phyloP scores from a whole-genome alignment of 2,888 invertebrate species.

The Watsonalla binaria region DNA sequence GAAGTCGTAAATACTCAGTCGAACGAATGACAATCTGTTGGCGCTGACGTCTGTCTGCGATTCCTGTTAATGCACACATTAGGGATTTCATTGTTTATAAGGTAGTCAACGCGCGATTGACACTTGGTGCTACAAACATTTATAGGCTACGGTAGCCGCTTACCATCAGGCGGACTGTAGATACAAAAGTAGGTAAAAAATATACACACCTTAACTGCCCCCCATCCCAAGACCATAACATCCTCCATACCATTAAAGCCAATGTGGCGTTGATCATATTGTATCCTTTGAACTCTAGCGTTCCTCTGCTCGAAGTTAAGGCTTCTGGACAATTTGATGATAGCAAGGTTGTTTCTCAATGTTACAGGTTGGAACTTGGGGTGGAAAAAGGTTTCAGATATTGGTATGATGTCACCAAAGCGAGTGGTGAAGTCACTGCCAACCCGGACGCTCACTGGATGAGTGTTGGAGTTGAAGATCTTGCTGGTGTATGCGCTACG shows the following conservation, averaged over 20 bases:
- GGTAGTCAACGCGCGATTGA: too few relatives aligned
- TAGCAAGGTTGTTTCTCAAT: conserved; percentile 35
- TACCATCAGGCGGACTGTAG: too few relatives aligned
- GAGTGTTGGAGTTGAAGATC: conserved; percentile 13
- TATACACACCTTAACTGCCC: conserved; percentile 24
- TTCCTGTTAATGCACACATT: not conserved
- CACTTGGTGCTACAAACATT: too few relatives aligned
- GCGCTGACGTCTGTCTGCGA: not conserved
- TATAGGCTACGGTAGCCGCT: too few relatives aligned
- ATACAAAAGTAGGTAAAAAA: not conserved
- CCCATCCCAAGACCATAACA: conserved; percentile 44
- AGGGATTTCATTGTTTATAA: too few relatives aligned
- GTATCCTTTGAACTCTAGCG: conserved; percentile 22
- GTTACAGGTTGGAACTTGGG: conserved; percentile 27
- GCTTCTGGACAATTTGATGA: conserved; percentile 14
- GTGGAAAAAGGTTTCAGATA: conserved; percentile 28
- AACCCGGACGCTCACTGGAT: conserved; percentile 23
- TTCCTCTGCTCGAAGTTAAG: not conserved
- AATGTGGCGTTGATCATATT: conserved; percentile 14
- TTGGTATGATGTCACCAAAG: conserved; percentile 26
- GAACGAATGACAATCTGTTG: conserved; percentile 16
- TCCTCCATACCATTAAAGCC: conserved; percentile 7
- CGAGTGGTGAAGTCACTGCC: conserved; percentile 29
- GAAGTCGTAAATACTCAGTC: conserved; percentile 24
- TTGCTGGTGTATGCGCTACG: conserved; percentile 27